These are phyloP conservation scores for Drosophila insularis DNA, from an alignment of 1,140 invertebrate genomes.

Conservation along the genomic window DNA sequence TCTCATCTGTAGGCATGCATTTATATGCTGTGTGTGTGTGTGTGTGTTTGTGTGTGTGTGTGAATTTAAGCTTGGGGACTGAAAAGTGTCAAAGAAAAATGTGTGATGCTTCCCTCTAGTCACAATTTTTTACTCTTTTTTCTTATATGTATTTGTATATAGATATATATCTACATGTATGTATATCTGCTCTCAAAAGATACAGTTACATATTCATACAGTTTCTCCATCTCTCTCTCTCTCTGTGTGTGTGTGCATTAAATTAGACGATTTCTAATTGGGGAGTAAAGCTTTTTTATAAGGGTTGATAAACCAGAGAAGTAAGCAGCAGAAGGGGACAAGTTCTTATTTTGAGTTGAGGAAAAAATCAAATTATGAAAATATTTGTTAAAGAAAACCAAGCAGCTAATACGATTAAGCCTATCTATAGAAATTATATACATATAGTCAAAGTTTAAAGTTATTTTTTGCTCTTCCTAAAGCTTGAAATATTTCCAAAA, in stretches of 20 bases:
- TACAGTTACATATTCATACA: constrained; percentile 47
- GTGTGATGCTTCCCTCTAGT: constrained; percentile 6
- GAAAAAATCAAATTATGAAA: too few species aligned
- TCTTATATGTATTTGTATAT: background rate
- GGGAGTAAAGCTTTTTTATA: constrained; percentile 14
- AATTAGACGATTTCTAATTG: constrained; percentile 71
- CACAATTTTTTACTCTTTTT: constrained; percentile 27
- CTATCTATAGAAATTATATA: too few species aligned
- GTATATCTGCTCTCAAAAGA: constrained; percentile 31
- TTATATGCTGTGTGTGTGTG: background rate
- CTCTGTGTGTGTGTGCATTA: constrained; percentile 44
- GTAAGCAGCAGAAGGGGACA: background rate
- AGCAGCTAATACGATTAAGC: too few species aligned
- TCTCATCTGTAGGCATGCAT: background rate
- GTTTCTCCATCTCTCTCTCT: background rate
- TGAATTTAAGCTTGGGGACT: constrained; percentile 29
- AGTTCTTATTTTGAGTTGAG: too few species aligned
- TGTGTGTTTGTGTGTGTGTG: background rate
- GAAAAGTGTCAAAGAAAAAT: constrained; percentile 73
- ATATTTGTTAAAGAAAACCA: too few species aligned
- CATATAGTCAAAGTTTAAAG: too few species aligned
- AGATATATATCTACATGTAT: too few species aligned
- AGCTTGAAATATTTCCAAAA: too few species aligned
- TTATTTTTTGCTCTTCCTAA: too few species aligned
- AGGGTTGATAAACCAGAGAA: background rate